phyloP scores from a whole-genome alignment of 1,140 invertebrate genomes.

The Dufourea novaeangliae region DNA sequence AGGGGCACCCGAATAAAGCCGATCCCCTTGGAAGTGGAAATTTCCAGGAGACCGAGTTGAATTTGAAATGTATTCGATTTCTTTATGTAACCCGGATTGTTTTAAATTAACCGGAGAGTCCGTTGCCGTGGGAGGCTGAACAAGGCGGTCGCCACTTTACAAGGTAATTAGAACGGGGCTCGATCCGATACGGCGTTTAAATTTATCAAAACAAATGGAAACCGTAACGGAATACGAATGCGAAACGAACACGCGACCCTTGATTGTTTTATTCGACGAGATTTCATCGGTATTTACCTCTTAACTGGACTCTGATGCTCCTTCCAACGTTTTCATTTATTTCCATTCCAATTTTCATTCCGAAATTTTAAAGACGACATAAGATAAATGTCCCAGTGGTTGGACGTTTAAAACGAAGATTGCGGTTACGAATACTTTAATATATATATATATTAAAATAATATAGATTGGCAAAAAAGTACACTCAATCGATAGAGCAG shows the following conservation, averaged over 20 bases:
- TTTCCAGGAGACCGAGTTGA: not conserved
- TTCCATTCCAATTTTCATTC: not conserved
- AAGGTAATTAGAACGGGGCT: constrained; percentile 36
- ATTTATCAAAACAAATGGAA: constrained; percentile 19
- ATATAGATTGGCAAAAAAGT: too few species aligned
- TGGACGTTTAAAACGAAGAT: too few species aligned
- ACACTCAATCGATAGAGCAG: too few species aligned
- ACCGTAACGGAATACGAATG: not conserved
- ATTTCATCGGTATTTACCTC: not conserved
- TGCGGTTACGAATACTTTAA: too few species aligned
- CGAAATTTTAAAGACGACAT: too few species aligned
- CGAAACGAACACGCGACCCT: not conserved
- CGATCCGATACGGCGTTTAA: constrained; percentile 7
- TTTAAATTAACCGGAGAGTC: constrained; percentile 19
- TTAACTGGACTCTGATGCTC: not conserved
- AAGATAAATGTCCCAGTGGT: too few species aligned
- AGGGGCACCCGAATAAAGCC: not conserved
- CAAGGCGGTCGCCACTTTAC: constrained; percentile 21
- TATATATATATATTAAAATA: too few species aligned
- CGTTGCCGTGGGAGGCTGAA: not conserved
- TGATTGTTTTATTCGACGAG: not conserved
- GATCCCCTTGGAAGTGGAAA: not conserved
- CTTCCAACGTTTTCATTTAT: not conserved
- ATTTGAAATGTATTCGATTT: not conserved
- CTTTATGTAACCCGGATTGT: constrained; percentile 29